Conservation (phyloP, 2,888 invertebrate species). For the Cryptocephalus moraei region DNA sequence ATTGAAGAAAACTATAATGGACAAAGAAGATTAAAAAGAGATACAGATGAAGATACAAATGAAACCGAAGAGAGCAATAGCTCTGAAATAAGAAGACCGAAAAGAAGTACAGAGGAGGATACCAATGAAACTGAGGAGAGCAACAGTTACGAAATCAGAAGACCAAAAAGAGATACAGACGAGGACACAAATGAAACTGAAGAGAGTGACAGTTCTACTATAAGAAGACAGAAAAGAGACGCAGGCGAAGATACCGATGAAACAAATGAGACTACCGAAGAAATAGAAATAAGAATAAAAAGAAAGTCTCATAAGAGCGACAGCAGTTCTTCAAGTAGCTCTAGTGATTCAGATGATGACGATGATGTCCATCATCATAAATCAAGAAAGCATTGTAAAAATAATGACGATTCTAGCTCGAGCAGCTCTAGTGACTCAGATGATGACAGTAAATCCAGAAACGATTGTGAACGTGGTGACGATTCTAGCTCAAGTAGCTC, state of each 20-base stretch:
- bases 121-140: too few species aligned
- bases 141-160: background rate
- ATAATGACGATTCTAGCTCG: background rate
- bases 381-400: too few species aligned
- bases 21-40: constrained; percentile 17
- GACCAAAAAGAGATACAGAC: constrained; percentile 1
- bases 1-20: constrained; percentile 4
- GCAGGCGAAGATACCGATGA: constrained; percentile 1
- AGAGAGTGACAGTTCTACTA: too few species aligned
- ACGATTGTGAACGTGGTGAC: background rate
- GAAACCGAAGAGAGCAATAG: constrained; percentile 1
- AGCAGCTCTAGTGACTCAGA: background rate
- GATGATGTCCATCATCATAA: background rate
- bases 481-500: background rate
- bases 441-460: background rate
- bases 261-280: constrained; percentile 1
- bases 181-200: background rate
- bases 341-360: background rate
- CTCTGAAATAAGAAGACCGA: background rate
- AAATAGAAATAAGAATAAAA: constrained; percentile 1
- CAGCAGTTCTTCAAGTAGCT: constrained; percentile 5
- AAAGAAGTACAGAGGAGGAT: too few species aligned
- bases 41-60: background rate
- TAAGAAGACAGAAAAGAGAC: background rate
- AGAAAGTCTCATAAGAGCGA: background rate